Conservation (phyloP, 2,113 vertebrate genomes). For the Cephalopholis sonnerati region DNA sequence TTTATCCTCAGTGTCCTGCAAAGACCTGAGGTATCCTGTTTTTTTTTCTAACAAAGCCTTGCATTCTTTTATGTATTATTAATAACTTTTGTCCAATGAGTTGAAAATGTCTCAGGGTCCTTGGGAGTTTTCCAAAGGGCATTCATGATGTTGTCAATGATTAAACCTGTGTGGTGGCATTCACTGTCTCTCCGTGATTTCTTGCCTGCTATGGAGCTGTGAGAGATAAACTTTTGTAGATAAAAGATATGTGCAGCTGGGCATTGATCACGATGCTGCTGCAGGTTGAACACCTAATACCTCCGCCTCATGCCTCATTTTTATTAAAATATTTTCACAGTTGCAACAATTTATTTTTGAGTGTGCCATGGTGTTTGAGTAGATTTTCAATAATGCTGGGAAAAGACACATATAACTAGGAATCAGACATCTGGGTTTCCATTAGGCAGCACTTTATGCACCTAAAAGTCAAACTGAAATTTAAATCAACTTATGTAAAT, state of each 20-base stretch:
- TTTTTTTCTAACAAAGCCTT: neutral
- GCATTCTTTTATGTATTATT: constrained; percentile 13
- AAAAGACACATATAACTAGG: neutral
- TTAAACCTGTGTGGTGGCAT: constrained; percentile 47
- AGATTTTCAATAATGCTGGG: neutral
- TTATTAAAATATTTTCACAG: neutral
- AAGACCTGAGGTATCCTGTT: neutral
- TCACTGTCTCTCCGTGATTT: constrained; percentile 47
- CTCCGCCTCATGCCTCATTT: neutral
- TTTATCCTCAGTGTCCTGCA: constrained; percentile 10
- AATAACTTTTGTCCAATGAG: constrained; percentile 26
- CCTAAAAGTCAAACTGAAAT: neutral
- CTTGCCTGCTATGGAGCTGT: neutral
- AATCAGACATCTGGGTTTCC: neutral
- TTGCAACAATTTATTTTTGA: neutral
- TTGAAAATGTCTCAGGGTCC: constrained; percentile 45
- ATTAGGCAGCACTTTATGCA: neutral
- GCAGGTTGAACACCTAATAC: neutral
- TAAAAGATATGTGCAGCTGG: constrained; percentile 25
- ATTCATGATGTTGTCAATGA: constrained; percentile 38
- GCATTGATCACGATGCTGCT: constrained; percentile 18
- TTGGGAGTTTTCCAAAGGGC: constrained; percentile 53
- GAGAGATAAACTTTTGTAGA: constrained; percentile 34
- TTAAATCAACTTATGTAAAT: neutral
- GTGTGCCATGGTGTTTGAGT: neutral